Percentiles rank a stretch among this genome's conserved stretches.
Conservation (phyloP, 1,140 invertebrate species). For the Triops longicaudatus region DNA sequence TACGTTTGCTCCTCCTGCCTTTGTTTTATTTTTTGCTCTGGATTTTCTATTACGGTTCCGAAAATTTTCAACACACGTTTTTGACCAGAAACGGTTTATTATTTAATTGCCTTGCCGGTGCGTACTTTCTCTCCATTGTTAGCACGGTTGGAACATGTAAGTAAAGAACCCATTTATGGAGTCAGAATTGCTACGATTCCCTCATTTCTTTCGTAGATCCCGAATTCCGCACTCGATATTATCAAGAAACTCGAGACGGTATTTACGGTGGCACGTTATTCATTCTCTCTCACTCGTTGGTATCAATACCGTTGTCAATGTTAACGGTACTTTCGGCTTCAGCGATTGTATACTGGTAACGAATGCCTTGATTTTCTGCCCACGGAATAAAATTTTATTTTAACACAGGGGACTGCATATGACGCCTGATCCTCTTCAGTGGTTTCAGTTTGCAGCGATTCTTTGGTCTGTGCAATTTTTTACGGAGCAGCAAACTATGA, state of each 20-base stretch:
- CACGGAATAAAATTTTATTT: no score
- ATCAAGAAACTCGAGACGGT: constrained; percentile 78
- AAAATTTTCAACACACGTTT: constrained; percentile 62
- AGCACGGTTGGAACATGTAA: constrained; percentile 56
- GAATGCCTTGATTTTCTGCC: no score
- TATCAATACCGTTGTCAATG: constrained; percentile 70
- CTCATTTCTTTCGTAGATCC: constrained; percentile 52
- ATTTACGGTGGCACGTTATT: constrained; percentile 76
- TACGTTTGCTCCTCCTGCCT: constrained; percentile 64
- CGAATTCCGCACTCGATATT: constrained; percentile 74
- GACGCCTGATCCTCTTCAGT: constrained; percentile 20
- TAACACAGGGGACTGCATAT: constrained; percentile 18
- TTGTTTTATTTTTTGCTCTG: constrained; percentile 67
- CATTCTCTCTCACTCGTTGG: constrained; percentile 64
- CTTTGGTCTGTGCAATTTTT: constrained; percentile 53
- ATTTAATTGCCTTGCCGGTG: constrained; percentile 65
- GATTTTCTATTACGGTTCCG: constrained; percentile 62
- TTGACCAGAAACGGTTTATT: constrained; percentile 68
- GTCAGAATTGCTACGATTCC: constrained; percentile 18
- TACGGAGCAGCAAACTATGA: constrained; percentile 73
- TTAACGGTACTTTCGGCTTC: constrained; percentile 55
- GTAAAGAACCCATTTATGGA: constrained; percentile 46
- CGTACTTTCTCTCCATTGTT: constrained; percentile 69
- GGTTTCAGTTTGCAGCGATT: constrained; percentile 39
- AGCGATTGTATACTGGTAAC: constrained; percentile 64